These are phyloP conservation scores for Crotophaga sulcirostris DNA, from an alignment of 2,113 vertebrate genomes.

Conservation along the genomic window DNA sequence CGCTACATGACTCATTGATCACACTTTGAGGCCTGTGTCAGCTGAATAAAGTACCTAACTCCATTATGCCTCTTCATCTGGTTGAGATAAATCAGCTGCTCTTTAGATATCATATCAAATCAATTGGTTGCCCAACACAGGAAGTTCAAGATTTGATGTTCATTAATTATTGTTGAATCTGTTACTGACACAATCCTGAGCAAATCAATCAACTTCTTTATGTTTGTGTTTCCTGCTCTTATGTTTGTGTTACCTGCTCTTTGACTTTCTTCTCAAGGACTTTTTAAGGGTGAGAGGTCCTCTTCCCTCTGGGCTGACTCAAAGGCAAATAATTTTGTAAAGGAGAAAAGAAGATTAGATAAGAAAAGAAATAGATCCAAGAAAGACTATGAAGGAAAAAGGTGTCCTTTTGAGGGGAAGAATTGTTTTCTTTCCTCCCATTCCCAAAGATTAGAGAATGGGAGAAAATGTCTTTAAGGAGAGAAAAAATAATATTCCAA, in stretches of 20 bases:
- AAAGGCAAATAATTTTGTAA: not conserved
- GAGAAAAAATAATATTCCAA: not conserved
- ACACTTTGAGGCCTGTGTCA: not conserved
- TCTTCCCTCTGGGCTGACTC: not conserved
- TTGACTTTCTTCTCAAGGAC: not conserved
- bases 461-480: not conserved
- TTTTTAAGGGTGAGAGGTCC: not conserved
- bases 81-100: not conserved
- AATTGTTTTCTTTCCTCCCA: not conserved
- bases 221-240: not conserved
- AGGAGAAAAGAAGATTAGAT: not conserved
- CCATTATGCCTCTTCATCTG: fast-evolving
- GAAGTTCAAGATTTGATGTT: not conserved
- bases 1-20: not conserved
- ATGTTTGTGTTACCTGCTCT: not conserved
- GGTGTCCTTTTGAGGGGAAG: not conserved
- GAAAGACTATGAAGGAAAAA: not conserved
- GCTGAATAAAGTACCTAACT: not conserved
- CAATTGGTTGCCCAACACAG: fast-evolving
- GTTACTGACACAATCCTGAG: not conserved
- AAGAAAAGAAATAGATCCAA: not conserved
- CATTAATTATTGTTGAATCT: not conserved
- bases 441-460: not conserved
- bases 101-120: not conserved
- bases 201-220: not conserved